A percentile compares a stretch with the other conserved stretches of the same genome.
These are phyloP conservation scores for Onychomys torridus DNA, from an alignment of 2,797 vertebrate species.

Conservation along the genomic window DNA sequence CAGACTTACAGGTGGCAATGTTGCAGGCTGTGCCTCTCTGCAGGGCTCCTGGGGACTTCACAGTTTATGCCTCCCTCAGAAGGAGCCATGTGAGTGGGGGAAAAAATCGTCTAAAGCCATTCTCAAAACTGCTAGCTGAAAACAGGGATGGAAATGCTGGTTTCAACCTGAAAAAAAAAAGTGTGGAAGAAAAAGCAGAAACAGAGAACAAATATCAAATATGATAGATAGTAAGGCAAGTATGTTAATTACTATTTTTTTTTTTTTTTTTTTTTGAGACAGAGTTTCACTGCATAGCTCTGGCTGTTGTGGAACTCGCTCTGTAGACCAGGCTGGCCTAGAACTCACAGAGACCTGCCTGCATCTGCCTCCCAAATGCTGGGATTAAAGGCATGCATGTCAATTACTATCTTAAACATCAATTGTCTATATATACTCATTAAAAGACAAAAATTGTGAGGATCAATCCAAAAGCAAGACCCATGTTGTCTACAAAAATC, in stretches of 20 bases:
- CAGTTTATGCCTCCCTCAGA: slow-evolving; percentile 70
- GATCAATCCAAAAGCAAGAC: neutral
- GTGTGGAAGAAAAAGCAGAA: neutral
- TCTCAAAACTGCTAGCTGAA: slow-evolving; percentile 66
- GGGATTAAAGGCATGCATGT: no score
- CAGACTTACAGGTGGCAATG: slow-evolving; percentile 77
- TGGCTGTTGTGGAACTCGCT: no score
- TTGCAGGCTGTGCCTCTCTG: slow-evolving; percentile 66
- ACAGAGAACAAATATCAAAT: neutral
- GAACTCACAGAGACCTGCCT: no score
- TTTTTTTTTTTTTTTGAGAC: no score
- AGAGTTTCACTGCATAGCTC: no score
- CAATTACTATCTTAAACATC: neutral
- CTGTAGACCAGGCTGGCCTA: no score
- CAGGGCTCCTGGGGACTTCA: slow-evolving; percentile 48
- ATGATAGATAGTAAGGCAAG: neutral
- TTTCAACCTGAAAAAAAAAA: neutral
- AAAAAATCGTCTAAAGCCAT: slow-evolving; percentile 17
- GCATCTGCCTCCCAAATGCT: no score
- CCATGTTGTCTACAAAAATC: neutral
- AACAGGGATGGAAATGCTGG: neutral
- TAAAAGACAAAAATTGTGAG: neutral
- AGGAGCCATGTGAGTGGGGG: neutral
- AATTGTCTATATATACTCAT: neutral
- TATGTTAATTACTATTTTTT: no score